Base-by-base conservation (phyloP, 92 coral and sea anemone species). In the Paramuricea clavata region DNA sequence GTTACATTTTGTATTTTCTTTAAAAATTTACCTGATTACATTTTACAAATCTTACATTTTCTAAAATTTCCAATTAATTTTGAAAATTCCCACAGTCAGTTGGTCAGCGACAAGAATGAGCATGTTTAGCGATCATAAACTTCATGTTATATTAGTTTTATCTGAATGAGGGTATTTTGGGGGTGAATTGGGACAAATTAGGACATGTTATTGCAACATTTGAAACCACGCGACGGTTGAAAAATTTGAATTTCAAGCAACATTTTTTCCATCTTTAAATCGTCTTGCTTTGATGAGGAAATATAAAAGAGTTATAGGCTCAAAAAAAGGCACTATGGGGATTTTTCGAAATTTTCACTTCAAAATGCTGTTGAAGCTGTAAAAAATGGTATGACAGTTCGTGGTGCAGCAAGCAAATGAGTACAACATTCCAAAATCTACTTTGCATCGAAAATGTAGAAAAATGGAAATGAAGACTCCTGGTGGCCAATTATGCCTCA, bases 321-420 rank as follows among this genome's bases (percentile, higher is more conserved):
- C 44, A 39, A 39, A 39, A 39, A 39, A 39, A 39, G 10, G 44
- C 44, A 10, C 10, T 39, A 39, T 39, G 44, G 57, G 32, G 80
- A 74, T 27, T 74, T 13, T 43, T 32, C 60, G 41, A 74, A 74
- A 21, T 56, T 35, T 17, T 39, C 56, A 13, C 80, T 44, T 74
- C 8, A 3, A 15, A 19, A 22, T 39, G 80, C 80, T 74, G 60
- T 74, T 39, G 41, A 74, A 43, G 28, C 80, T n/a, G 60, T 74
- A 32, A 28, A 74, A 22, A 10, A 41, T 10, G 80, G 80, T 16
- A 74, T 74, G 80, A 49, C 52, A 74, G 8, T 71, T 16, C 59
- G 80, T 74, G 80, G n/a, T n/a, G 80, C 80, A 32, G 56, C 80
- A 74, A 32, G 56, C 80, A 74, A 74, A 74, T 44, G 52, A 19